These are phyloP conservation scores for Trichechus manatus DNA, from an alignment of 2,113 vertebrate species.

Conservation along the genomic window DNA sequence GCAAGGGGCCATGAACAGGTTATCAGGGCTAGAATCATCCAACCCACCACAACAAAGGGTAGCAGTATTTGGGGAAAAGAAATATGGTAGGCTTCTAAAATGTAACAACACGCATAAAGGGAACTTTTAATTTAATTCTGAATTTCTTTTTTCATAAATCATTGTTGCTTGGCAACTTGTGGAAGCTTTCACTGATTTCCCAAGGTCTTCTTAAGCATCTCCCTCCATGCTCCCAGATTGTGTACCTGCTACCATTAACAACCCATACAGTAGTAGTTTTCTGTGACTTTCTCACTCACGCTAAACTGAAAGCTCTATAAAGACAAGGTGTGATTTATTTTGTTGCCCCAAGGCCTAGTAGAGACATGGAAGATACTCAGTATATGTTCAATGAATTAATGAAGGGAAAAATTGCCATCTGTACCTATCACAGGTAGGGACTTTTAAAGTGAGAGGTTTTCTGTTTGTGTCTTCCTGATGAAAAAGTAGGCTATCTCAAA, in stretches of 20 bases:
- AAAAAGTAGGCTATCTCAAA: background rate
- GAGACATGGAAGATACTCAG: background rate
- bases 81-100: slow-evolving; percentile 26
- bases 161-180: slow-evolving; percentile 53
- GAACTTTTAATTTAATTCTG: background rate
- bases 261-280: background rate
- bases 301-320: slow-evolving; percentile 15
- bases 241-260: background rate
- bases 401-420: slow-evolving; percentile 12
- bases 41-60: background rate
- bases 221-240: background rate
- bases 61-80: background rate
- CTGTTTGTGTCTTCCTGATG: background rate
- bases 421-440: background rate
- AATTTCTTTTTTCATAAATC: slow-evolving; percentile 34
- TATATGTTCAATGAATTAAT: slow-evolving; percentile 8
- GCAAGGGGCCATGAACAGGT: slow-evolving; percentile 10
- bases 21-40: background rate
- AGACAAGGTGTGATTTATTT: background rate
- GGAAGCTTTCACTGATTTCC: background rate
- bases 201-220: slow-evolving; percentile 14
- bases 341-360: background rate
- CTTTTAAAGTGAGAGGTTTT: background rate
- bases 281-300: background rate
- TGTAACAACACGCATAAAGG: background rate